phyloP scores from a whole-genome alignment of 1,140 invertebrate genomes.

The Drosophila asahinai region DNA sequence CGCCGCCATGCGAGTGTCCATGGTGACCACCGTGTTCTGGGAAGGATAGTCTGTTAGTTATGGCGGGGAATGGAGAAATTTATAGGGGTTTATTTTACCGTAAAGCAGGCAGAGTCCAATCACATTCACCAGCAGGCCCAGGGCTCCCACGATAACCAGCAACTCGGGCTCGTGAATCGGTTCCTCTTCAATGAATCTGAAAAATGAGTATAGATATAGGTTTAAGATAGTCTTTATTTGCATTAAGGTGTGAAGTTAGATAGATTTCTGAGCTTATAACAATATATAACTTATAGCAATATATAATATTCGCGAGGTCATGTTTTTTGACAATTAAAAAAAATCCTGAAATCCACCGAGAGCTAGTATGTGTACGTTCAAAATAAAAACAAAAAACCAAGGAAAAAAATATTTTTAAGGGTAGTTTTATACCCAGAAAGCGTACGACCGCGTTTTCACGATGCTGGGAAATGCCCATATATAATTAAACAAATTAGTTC shows the following conservation, averaged over 20 bases:
- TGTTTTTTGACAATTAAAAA: too few relatives aligned
- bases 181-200: slow-evolving; percentile 92
- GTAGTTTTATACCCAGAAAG: too few relatives aligned
- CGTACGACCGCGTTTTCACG: too few relatives aligned
- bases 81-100: slow-evolving; percentile 86
- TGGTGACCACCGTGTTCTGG: slow-evolving; percentile 92
- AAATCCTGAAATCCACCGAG: too few relatives aligned
- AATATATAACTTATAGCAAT: too few relatives aligned
- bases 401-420: too few relatives aligned
- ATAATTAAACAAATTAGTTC: background rate
- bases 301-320: too few relatives aligned
- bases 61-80: background rate
- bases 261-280: background rate
- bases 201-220: background rate
- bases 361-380: too few relatives aligned
- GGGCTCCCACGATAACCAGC: slow-evolving; percentile 91
- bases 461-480: too few relatives aligned
- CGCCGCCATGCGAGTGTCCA: slow-evolving; percentile 91
- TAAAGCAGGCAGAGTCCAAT: slow-evolving; percentile 93
- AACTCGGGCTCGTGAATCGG: slow-evolving; percentile 92
- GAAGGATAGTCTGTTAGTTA: slow-evolving; percentile 10
- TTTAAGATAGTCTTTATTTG: background rate
- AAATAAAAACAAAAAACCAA: too few relatives aligned
- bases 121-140: slow-evolving; percentile 93
- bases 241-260: background rate